A percentile compares a stretch with the other conserved stretches of the same genome.
These are phyloP conservation scores for Agonopterix alstromeriana DNA, from an alignment of 2,888 invertebrate species.

Conservation along the genomic window DNA sequence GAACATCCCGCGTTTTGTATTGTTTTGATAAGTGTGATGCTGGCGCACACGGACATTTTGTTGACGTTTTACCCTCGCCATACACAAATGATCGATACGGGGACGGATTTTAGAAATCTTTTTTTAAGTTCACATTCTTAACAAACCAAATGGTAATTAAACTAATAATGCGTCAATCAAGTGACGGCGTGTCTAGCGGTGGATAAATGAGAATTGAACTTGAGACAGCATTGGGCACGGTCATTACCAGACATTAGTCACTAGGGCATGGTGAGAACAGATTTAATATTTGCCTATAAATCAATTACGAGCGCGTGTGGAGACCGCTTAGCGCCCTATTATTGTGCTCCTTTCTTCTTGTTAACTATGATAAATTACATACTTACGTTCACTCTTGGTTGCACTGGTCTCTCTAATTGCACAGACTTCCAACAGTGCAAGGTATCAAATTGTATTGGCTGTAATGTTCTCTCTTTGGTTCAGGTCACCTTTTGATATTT, in stretches of 20 bases:
- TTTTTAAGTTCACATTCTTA: constrained; percentile 2
- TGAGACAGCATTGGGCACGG: constrained; percentile 43
- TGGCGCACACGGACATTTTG: constrained; percentile 48
- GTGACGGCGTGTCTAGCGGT: constrained; percentile 35
- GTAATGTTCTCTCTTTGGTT: too few relatives aligned
- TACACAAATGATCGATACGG: constrained; percentile 58
- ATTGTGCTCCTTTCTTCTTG: constrained; percentile 44
- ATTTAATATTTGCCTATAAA: constrained; percentile 74
- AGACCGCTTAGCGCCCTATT: constrained; percentile 53
- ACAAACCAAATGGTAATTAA: background rate
- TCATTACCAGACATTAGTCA: constrained; percentile 67
- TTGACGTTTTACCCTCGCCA: constrained; percentile 60
- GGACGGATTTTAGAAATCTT: constrained; percentile 9
- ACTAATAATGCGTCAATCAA: constrained; percentile 42
- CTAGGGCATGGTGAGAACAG: constrained; percentile 57
- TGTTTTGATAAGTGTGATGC: constrained; percentile 72
- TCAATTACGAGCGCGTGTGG: constrained; percentile 61
- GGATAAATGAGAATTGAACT: constrained; percentile 52
- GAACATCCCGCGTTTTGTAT: constrained; percentile 72
- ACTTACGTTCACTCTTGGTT: constrained; percentile 4
- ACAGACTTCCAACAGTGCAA: too few relatives aligned
- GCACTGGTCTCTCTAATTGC: too few relatives aligned
- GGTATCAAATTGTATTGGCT: too few relatives aligned
- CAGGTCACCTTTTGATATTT: too few relatives aligned
- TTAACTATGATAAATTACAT: constrained; percentile 45